Base-by-base conservation (phyloP, 1,140 invertebrate species). In the Leptestheria dahalacensis region DNA sequence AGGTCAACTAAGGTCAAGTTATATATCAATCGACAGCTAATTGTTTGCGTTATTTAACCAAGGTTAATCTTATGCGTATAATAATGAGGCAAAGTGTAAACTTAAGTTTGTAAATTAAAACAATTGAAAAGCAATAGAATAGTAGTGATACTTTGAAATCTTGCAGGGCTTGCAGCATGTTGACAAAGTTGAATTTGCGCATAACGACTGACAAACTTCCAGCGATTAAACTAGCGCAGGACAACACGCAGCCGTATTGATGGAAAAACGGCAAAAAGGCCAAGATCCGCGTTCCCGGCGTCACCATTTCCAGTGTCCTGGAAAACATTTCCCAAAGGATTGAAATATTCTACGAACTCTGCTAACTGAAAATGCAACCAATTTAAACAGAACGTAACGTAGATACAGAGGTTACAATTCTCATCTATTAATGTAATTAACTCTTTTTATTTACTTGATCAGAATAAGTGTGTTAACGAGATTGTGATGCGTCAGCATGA, bases 401-500 rank as follows among this genome's bases (percentile, higher is more conserved):
- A n/a, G n/a, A n/a, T n/a, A n/a, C n/a, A n/a, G n/a, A n/a, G n/a
- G n/a, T n/a, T n/a, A n/a, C n/a, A n/a, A n/a, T n/a, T n/a, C n/a
- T n/a, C n/a, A n/a, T n/a, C n/a, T n/a, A 23, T 3, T 21, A 2
- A 56, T 12, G 11, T n/a, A 48, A 23, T 1, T 23, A 48, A 24
- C 23, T 48, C 28, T n/a, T 2, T 2, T n/a, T 3, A 48, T 48
- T 48, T 46, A 61, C 60, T 61, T 46, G 52, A 47, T 21, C 20
- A 56, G 54, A 9, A 20, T 21, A 28, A 61, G 18, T n/a, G 52
- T 54, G 3, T 52, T 48, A 6, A 88, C 72, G 2, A 91, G 67
- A 73, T 90, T 91, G 48, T 68, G 73, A 68, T 93, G 83, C 0
- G 84, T 83, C 1, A 91, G 67, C 72, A 88, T 80, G 0, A 92